These are phyloP conservation scores for Entomobrya proxima DNA, from an alignment of 2,888 invertebrate genomes.

Conservation along the genomic window DNA sequence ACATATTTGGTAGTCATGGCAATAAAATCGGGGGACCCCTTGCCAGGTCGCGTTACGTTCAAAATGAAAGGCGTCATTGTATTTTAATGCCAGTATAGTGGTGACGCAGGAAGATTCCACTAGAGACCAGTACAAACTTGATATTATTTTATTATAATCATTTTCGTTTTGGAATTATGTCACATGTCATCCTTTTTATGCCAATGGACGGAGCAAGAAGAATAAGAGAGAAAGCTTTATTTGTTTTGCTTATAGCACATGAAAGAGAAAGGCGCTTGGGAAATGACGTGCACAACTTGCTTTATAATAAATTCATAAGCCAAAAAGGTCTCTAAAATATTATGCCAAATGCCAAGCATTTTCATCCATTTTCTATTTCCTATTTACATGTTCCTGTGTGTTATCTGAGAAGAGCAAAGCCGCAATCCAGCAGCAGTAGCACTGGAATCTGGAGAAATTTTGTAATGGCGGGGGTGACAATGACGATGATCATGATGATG, in stretches of 20 bases:
- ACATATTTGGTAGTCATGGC: no score
- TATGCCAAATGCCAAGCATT: neutral
- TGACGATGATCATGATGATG: constrained; percentile 51
- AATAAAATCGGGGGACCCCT: no score
- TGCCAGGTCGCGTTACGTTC: no score
- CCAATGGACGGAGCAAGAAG: no score
- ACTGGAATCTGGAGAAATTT: no score
- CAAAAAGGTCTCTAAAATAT: neutral
- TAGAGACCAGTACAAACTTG: constrained; percentile 13
- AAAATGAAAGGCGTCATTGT: no score
- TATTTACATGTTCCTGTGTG: constrained; percentile 19
- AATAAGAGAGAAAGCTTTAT: constrained; percentile 11
- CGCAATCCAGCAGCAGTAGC: neutral
- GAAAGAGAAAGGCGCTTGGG: constrained; percentile 38
- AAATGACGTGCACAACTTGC: constrained; percentile 64
- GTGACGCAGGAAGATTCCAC: neutral
- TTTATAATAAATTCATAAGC: constrained; percentile 62
- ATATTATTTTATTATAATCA: constrained; percentile 29
- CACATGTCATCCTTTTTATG: constrained; percentile 8
- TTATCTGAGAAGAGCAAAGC: constrained; percentile 4
- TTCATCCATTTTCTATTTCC: neutral
- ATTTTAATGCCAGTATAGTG: no score
- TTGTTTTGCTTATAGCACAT: constrained; percentile 46
- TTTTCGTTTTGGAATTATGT: constrained; percentile 41
- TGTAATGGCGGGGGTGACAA: no score